Conservation (phyloP, 1,140 invertebrate genomes). For the Aphis craccivora region DNA sequence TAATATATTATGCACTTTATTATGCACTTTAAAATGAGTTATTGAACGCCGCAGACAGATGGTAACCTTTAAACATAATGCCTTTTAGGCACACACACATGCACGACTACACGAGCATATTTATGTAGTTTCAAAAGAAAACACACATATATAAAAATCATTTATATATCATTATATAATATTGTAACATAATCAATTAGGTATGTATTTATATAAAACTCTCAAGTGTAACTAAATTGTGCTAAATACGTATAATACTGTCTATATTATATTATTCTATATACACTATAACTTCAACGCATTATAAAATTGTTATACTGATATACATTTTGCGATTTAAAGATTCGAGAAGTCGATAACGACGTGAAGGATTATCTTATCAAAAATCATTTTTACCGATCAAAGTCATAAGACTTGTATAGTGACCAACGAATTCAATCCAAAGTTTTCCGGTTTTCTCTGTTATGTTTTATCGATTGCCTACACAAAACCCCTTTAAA, state of each 20-base stretch:
- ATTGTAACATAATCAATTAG: too few relatives aligned
- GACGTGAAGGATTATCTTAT: not conserved
- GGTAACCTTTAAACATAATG: not conserved
- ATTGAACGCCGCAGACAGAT: not conserved
- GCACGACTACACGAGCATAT: too few relatives aligned
- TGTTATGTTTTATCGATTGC: not conserved
- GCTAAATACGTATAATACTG: too few relatives aligned
- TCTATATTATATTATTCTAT: too few relatives aligned
- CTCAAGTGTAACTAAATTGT: too few relatives aligned
- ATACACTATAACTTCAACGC: not conserved
- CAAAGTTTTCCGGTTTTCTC: not conserved
- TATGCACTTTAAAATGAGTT: slow-evolving; percentile 2
- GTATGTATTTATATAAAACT: too few relatives aligned
- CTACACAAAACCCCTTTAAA: not conserved
- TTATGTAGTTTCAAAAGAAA: too few relatives aligned
- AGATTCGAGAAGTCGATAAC: not conserved
- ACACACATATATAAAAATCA: too few relatives aligned
- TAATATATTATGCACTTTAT: slow-evolving; percentile 16
- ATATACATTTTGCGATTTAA: not conserved
- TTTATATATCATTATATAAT: too few relatives aligned
- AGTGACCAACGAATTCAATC: not conserved
- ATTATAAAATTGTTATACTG: not conserved
- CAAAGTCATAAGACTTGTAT: too few relatives aligned
- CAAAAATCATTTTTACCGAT: not conserved
- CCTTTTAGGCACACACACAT: not conserved